phyloP scores from a whole-genome alignment of 1,140 invertebrate genomes.

The Drosophila mojavensis region DNA sequence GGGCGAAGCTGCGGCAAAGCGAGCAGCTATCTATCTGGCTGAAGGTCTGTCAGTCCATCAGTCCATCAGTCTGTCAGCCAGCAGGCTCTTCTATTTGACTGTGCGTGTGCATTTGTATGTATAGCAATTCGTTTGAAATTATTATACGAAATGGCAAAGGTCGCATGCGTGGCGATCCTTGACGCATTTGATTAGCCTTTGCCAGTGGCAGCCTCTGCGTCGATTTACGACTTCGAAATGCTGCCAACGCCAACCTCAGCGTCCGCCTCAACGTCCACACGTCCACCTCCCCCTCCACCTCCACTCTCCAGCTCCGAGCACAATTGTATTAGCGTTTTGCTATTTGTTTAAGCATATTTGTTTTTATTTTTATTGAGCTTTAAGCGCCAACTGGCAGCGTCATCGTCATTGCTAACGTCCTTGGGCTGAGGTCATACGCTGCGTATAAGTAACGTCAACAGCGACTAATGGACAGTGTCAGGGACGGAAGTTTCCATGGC shows the following conservation, averaged over 20 bases:
- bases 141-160: conserved; percentile 49
- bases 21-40: conserved; percentile 17
- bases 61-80: conserved; percentile 4
- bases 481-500: conserved; percentile 14
- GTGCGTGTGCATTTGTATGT: conserved; percentile 15
- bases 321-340: conserved; percentile 22
- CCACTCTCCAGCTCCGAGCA: background rate
- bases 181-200: conserved; percentile 54
- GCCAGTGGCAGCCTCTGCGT: conserved; percentile 10
- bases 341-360: conserved; percentile 42
- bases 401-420: conserved; percentile 11
- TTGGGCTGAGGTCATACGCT: conserved; percentile 35
- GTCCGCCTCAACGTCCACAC: background rate
- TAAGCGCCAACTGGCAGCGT: conserved; percentile 10
- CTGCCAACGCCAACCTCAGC: conserved; percentile 12
- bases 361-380: conserved; percentile 41
- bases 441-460: conserved; percentile 17
- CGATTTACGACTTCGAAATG: conserved; percentile 36
- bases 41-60: conserved; percentile 6
- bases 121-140: conserved; percentile 33
- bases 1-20: conserved; percentile 3
- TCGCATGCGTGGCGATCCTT: conserved; percentile 42
- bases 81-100: conserved; percentile 4
- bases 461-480: conserved; percentile 1
- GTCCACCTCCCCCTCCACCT: background rate